These are phyloP conservation scores for Hemitrygon akajei DNA, from an alignment of 2,797 vertebrate genomes.

Conservation along the genomic window DNA sequence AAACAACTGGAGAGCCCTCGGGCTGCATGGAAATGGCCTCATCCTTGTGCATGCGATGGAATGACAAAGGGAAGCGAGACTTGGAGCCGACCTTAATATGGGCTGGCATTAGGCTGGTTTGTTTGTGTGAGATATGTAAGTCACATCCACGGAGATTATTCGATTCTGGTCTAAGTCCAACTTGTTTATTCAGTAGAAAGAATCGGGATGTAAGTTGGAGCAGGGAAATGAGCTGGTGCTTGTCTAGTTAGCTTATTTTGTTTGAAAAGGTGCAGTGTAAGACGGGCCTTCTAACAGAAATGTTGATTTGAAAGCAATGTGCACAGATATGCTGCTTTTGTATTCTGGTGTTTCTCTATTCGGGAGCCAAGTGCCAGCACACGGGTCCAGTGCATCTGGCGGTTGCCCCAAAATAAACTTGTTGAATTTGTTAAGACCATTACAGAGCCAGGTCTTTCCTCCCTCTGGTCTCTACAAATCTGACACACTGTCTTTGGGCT, in stretches of 20 bases:
- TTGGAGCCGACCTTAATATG: not conserved
- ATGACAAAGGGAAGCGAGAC: not conserved
- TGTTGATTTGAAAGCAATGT: not conserved
- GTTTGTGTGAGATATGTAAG: conserved; percentile 22
- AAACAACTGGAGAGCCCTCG: not conserved
- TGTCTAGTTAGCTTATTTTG: not conserved
- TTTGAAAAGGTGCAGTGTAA: not conserved
- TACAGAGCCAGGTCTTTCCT: not conserved
- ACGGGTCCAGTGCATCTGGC: not conserved
- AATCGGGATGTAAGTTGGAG: conserved; percentile 12
- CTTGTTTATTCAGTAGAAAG: conserved; percentile 19
- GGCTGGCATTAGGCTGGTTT: not conserved
- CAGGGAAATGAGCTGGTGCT: not conserved
- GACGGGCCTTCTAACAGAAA: not conserved
- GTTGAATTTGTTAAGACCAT: conserved; percentile 5
- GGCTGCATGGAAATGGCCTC: not conserved
- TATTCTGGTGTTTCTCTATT: not conserved
- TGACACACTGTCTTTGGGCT: not conserved
- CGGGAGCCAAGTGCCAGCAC: not conserved
- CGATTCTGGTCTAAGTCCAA: not conserved
- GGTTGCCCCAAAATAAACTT: not conserved
- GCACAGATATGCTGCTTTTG: not conserved
- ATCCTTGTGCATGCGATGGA: not conserved
- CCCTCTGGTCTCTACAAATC: not conserved
- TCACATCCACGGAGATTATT: conserved; percentile 21